These are phyloP conservation scores for Pseudococcus longispinus DNA, from an alignment of 2,888 invertebrate species.

Conservation along the genomic window DNA sequence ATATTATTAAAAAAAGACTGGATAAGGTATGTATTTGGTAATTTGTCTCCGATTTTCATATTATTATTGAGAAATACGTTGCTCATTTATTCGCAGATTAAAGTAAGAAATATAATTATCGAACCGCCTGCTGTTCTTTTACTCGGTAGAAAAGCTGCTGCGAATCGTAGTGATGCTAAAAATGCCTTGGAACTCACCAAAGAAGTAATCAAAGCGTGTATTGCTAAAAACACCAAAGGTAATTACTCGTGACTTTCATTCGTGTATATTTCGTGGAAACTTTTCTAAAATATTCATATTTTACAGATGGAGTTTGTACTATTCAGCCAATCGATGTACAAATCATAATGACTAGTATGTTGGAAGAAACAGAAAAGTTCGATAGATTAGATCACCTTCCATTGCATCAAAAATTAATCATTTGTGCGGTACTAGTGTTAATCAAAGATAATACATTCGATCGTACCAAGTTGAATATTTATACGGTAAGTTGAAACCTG, in stretches of 20 bases:
- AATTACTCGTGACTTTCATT: neutral
- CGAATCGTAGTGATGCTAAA: neutral
- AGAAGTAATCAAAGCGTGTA: constrained; percentile 5
- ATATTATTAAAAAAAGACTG: neutral
- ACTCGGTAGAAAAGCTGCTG: neutral
- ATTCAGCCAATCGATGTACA: neutral
- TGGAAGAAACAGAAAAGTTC: neutral
- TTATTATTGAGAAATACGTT: neutral
- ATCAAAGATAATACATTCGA: neutral
- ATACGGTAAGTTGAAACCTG: neutral
- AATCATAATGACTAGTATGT: neutral
- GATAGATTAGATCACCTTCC: neutral
- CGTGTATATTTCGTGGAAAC: neutral
- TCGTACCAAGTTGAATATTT: neutral
- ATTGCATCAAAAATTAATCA: constrained; percentile 6
- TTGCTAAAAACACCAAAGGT: neutral
- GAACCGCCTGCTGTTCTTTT: neutral
- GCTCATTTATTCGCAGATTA: neutral
- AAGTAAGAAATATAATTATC: neutral
- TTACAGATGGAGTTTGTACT: neutral
- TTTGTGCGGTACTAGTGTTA: neutral
- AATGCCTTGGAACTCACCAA: neutral
- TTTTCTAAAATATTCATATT: neutral
- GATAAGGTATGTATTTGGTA: neutral
- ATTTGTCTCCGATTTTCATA: too few species aligned